Base-by-base conservation (phyloP, 2,888 invertebrate species). In the Encarsia formosa region DNA sequence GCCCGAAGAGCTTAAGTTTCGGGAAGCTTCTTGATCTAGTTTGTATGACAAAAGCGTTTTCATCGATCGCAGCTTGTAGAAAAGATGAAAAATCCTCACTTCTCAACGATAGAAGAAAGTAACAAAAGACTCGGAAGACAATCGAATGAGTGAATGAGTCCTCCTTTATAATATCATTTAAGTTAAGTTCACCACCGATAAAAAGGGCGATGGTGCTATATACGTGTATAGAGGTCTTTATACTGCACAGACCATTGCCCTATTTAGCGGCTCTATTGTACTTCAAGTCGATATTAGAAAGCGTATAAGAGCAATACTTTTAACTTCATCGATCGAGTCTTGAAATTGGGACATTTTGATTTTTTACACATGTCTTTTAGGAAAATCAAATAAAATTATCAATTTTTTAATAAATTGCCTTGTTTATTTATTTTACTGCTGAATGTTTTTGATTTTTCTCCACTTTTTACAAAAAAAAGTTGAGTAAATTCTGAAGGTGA, bases 311-410 rank as follows among this genome's bases (percentile, higher is more conserved):
- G 29, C 20, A n/a, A n/a, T n/a, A n/a, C n/a, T n/a, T 32, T 44
- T 32, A 18, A 18, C 8, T n/a, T 9, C 32, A 44, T 50, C 44
- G 50, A 50, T 44, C 39, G 24, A 18, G 39, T 39, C 39, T 44
- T 19, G 38, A 39, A 50, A 50, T 50, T 39, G 44, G 48, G 43
- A n/a, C 42, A 32, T 35, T 18, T 11, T 11, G 2, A 18, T 42
- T 34, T 31, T 32, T 22, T 15, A 40, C 6, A 11, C n/a, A n/a
- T n/a, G n/a, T n/a, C n/a, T n/a, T n/a, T n/a, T n/a, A n/a, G n/a
- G 18, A 8, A 31, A 29, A 18, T 11, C 9, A 9, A 5, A 9
- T 2, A 32, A 20, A 31, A n/a, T 13, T 22, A 34, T 15, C 23
- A 3, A 35, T 9, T 31, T 19, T 20, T 43, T 20, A 26, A 1